A percentile compares a stretch with the other conserved stretches of the same genome.
phyloP scores from a whole-genome alignment of 2,888 invertebrate species.

The Drosophila diplacantha region DNA sequence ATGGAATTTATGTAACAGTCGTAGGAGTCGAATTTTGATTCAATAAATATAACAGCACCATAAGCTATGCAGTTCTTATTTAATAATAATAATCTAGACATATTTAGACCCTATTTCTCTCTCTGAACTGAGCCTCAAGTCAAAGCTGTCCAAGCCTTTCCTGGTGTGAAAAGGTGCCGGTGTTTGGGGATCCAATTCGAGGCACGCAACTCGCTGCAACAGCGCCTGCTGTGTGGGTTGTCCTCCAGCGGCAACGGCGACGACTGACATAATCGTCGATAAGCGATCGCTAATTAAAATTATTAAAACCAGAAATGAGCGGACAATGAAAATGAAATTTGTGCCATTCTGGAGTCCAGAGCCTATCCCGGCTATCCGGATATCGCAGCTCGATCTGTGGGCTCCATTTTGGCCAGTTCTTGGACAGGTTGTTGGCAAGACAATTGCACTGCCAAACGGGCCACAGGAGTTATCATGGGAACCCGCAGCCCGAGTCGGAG shows the following conservation, averaged over 20 bases:
- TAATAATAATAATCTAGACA: neutral
- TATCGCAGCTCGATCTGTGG: constrained; percentile 30
- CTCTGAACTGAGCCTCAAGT: constrained; percentile 13
- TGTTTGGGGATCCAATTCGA: constrained; percentile 56
- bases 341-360: constrained; percentile 58
- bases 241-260: constrained; percentile 8
- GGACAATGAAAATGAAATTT: constrained; percentile 61
- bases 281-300: constrained; percentile 67
- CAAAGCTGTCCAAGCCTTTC: constrained; percentile 41
- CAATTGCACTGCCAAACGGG: constrained; percentile 48
- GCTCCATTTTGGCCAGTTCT: constrained; percentile 59
- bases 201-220: constrained; percentile 53
- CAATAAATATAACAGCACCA: neutral
- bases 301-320: constrained; percentile 41
- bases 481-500: constrained; percentile 7
- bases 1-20: constrained; percentile 4
- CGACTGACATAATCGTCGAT: constrained; percentile 65
- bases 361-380: constrained; percentile 43
- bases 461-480: constrained; percentile 65
- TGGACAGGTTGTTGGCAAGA: constrained; percentile 71
- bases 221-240: constrained; percentile 32
- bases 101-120: neutral
- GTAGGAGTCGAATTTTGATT: constrained; percentile 3
- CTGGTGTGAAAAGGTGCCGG: constrained; percentile 60
- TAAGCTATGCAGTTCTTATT: neutral